Base-by-base conservation (phyloP, 2,797 vertebrate genomes). In the Podargus strigoides region DNA sequence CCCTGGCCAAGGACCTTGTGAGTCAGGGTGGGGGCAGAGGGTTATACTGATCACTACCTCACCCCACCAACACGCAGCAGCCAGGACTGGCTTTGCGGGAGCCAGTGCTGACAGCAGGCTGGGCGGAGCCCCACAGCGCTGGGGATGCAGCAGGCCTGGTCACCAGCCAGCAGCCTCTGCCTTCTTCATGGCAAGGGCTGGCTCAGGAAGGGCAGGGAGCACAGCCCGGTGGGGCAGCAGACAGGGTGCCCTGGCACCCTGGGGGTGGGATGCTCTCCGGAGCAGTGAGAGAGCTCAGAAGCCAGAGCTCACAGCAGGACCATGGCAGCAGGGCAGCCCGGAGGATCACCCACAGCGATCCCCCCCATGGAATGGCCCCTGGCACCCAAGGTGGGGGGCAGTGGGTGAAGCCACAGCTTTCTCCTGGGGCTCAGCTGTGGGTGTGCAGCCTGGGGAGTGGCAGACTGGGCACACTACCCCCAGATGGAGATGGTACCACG, bases 81-180 rank as follows among this genome's bases (percentile, higher is more conserved):
- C 37, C 58, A 62, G 42, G 53, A 62, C 21, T 9, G 32, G 28
- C 69, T 78, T 39, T 53, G 24, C 13, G 42, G 39, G 59, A 76
- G 10, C 1, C 67, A 34, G 36, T 0, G 0, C 44, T 58, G 62
- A 30, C 44, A 39, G 44, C 1, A 77, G 52, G n/a, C 26, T 77
- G 44, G 52, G 53, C 37, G 90, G 53, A 87, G n/a, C 69, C n/a
- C 69, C 28, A 18, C 36, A 59, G 60, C 4, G 2, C 34, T 8
- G 8, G 12, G 53, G 23, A 46, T 0, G 0, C 28, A 80, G 68
- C 27, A 52, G 18, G 0, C 26, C n/a, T 76, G 74, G 34, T 68
- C 69, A n/a, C 36, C 67, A 53, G 41, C 46, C 75, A 64, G 66
- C 56, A 78, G 49, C 12, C 23, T 72, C 67, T 83, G 82, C 37